phyloP scores from a whole-genome alignment of 2,113 vertebrate species.

The Nesogale talazaci region DNA sequence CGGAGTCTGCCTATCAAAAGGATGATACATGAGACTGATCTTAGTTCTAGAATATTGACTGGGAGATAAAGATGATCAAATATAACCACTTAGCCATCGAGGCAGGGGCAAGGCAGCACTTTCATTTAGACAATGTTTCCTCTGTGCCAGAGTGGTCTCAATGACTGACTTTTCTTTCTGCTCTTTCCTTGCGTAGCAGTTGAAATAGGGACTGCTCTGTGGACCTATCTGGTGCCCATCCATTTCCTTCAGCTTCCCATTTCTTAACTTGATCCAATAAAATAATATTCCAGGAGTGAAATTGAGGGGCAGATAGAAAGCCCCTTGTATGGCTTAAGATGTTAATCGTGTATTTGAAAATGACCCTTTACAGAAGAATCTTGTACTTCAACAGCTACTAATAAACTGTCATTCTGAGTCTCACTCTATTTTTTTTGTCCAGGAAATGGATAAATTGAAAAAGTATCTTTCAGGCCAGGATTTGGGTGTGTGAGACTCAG shows the following conservation, averaged over 20 bases:
- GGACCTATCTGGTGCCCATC: neutral
- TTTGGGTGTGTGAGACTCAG: neutral
- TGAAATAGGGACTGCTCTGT: neutral
- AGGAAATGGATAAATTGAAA: neutral
- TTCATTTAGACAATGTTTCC: too few relatives aligned
- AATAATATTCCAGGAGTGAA: neutral
- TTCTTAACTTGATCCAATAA: neutral
- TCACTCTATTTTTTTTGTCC: neutral
- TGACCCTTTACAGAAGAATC: neutral
- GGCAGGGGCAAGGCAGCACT: neutral
- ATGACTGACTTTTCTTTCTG: neutral
- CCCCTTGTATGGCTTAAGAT: neutral
- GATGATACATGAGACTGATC: neutral
- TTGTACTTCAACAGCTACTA: neutral
- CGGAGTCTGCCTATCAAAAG: too few relatives aligned
- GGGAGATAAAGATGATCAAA: neutral
- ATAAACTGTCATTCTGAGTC: neutral
- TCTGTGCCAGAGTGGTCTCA: fast-evolving
- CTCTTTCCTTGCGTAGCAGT: neutral
- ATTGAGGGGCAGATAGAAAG: neutral
- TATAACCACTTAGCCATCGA: neutral
- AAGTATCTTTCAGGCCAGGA: neutral
- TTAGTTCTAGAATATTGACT: neutral
- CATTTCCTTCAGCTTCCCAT: neutral
- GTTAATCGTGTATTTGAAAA: neutral